These are phyloP conservation scores for Rhopalosiphum padi DNA, from an alignment of 1,140 invertebrate genomes.

Conservation along the genomic window DNA sequence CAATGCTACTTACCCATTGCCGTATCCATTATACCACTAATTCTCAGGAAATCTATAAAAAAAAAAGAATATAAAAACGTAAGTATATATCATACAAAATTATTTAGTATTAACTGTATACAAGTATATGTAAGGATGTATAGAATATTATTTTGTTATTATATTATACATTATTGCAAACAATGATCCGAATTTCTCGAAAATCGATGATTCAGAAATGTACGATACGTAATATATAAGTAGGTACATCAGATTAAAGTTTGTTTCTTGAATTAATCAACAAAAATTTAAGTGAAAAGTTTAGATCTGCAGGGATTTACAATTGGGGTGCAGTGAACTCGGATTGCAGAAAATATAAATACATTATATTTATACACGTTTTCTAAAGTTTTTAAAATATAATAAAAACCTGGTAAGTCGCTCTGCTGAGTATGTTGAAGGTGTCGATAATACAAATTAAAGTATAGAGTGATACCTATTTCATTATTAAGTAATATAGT, in stretches of 20 bases:
- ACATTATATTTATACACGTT: neutral
- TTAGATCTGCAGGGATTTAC: neutral
- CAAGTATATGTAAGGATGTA: neutral
- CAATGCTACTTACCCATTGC: constrained; percentile 39
- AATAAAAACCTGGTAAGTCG: neutral
- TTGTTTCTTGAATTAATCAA: neutral
- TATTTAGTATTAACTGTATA: neutral
- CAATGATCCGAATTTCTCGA: neutral
- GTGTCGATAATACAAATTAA: too few species aligned
- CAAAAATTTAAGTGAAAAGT: neutral
- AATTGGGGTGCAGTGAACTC: neutral
- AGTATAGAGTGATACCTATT: too few species aligned
- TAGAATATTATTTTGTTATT: neutral
- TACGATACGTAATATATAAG: neutral
- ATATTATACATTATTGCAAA: neutral
- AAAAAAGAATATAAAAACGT: neutral
- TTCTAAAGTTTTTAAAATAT: neutral
- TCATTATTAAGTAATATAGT: too few species aligned
- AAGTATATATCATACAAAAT: neutral
- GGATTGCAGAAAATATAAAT: neutral
- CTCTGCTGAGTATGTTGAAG: neutral
- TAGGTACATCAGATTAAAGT: neutral
- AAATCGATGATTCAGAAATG: neutral
- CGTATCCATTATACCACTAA: constrained; percentile 35
- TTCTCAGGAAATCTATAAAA: constrained; percentile 33